Percentiles rank a stretch among this genome's conserved stretches.
phyloP scores from a whole-genome alignment of 2,113 vertebrate species.

The Scomber scombrus region DNA sequence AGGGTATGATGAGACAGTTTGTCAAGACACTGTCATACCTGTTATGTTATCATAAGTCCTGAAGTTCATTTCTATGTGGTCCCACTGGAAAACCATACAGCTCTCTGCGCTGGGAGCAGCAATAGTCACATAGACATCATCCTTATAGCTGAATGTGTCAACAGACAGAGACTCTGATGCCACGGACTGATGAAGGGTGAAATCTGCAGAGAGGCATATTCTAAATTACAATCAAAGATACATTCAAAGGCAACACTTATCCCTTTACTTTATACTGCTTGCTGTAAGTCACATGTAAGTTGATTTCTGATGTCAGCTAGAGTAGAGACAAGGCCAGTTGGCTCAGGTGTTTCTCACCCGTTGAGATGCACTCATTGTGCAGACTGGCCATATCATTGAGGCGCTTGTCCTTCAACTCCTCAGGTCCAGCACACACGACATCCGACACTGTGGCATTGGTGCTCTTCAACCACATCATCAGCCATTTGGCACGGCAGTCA shows the following conservation, averaged over 20 bases:
- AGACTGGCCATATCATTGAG: slow-evolving; percentile 94
- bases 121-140: slow-evolving; percentile 96
- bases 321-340: slow-evolving; percentile 11
- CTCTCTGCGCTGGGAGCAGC: slow-evolving; percentile 96
- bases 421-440: slow-evolving; percentile 92
- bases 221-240: background rate
- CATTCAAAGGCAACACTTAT: background rate
- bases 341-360: slow-evolving; percentile 85
- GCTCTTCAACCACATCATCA: slow-evolving; percentile 96
- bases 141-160: slow-evolving; percentile 95
- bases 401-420: slow-evolving; percentile 94
- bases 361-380: slow-evolving; percentile 94
- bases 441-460: slow-evolving; percentile 98
- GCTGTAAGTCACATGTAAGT: background rate
- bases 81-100: slow-evolving; percentile 98
- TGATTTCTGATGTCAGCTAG: slow-evolving; percentile 4
- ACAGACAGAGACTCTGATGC: slow-evolving; percentile 94
- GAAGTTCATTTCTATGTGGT: slow-evolving; percentile 99
- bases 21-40: slow-evolving; percentile 72
- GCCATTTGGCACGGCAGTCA: slow-evolving; percentile 98
- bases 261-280: background rate
- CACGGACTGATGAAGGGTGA: slow-evolving; percentile 94
- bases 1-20: background rate
- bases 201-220: slow-evolving; percentile 87
- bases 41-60: slow-evolving; percentile 98